A percentile compares a stretch with the other conserved stretches of the same genome.
Conservation (phyloP, 2,888 invertebrate genomes). For the Tuta absoluta region DNA sequence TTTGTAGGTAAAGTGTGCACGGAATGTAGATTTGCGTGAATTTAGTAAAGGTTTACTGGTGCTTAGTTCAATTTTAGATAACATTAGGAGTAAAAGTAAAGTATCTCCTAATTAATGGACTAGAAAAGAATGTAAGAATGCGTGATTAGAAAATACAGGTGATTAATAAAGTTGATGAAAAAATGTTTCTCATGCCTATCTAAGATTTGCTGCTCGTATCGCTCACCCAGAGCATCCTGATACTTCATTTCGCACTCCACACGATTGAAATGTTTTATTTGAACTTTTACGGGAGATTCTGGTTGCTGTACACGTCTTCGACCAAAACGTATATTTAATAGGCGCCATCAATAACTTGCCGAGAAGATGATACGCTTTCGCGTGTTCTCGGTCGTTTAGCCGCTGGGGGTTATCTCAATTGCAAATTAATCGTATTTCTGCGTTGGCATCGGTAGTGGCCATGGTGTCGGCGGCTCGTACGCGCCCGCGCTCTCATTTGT, state of each 20-base stretch:
- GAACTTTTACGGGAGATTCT: constrained; percentile 59
- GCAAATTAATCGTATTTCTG: constrained; percentile 77
- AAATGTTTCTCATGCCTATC: constrained; percentile 44
- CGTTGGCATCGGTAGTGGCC: constrained; percentile 61
- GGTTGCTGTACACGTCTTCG: constrained; percentile 53
- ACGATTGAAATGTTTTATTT: constrained; percentile 77
- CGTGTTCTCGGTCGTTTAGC: constrained; percentile 66
- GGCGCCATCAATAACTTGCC: constrained; percentile 78
- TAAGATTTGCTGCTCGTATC: constrained; percentile 57
- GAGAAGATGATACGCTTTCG: constrained; percentile 72
- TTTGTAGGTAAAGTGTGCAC: background rate
- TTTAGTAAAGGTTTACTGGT: background rate
- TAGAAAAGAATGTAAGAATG: constrained; percentile 1
- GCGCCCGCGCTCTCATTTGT: constrained; percentile 57
- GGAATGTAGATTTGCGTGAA: background rate
- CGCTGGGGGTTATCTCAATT: constrained; percentile 72
- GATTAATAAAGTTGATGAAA: constrained; percentile 45
- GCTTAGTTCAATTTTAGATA: background rate
- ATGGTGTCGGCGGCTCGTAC: constrained; percentile 46
- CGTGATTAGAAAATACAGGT: constrained; percentile 27
- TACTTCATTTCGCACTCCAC: constrained; percentile 72
- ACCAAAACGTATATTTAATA: constrained; percentile 78
- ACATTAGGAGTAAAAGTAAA: background rate
- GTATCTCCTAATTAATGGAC: background rate
- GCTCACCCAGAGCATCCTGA: constrained; percentile 59